Evolutionary conservation across 2,797 vertebrate genomes (phyloP).

Genomic region (Acanthurus tractus): DNA sequence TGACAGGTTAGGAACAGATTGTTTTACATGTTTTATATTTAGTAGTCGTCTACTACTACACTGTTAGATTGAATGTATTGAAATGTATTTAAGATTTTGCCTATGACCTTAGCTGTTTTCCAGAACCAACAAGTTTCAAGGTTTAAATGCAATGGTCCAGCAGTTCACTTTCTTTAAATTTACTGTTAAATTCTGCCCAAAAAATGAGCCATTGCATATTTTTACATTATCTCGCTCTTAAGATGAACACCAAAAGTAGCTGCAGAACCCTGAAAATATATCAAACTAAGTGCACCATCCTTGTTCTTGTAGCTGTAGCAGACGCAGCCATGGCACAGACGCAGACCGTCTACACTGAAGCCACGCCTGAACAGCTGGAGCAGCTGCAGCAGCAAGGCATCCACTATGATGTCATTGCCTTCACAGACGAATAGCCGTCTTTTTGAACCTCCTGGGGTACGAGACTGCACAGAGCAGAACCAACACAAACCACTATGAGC

Average conservation of each 20-base stretch:
- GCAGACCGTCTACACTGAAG: slow-evolving; percentile 91
- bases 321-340: slow-evolving; percentile 93
- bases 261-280: neutral
- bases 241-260: neutral
- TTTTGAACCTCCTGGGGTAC: neutral
- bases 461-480: slow-evolving; percentile 14
- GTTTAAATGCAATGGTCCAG: no score
- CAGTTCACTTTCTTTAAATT: neutral
- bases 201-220: neutral
- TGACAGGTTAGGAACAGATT: slow-evolving; percentile 86
- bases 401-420: slow-evolving; percentile 95
- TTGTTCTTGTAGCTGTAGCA: slow-evolving; percentile 87
- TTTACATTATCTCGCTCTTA: neutral
- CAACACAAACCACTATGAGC: slow-evolving; percentile 45
- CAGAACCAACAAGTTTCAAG: neutral
- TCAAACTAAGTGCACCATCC: slow-evolving; percentile 8
- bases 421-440: slow-evolving; percentile 84
- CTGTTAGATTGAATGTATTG: slow-evolving; percentile 2
- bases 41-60: neutral
- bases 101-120: neutral
- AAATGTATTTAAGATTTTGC: neutral
- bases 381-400: slow-evolving; percentile 94
- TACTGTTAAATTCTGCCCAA: neutral
- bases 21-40: neutral
- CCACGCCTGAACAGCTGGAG: slow-evolving; percentile 90